Base-by-base conservation (phyloP, 2,113 vertebrate genomes). In the Pristiophorus japonicus region DNA sequence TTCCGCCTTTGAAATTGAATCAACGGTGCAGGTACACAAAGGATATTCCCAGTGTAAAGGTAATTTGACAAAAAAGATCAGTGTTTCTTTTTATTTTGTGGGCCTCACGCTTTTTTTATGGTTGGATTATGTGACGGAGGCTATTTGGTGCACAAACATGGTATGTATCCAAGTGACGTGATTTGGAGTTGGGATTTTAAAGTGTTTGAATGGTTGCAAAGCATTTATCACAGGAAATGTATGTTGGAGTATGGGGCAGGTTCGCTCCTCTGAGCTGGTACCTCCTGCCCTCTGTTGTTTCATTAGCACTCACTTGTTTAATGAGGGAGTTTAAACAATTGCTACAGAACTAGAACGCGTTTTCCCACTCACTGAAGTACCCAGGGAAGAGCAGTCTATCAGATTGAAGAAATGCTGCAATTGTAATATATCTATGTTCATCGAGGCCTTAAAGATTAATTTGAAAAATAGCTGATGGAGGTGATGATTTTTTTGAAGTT, bases 21-120 rank as follows among this genome's bases (percentile, higher is more conserved):
- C 96, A 94, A 97, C 97, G 4, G 95, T 97, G 87, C 95, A 65
- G 66, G 96, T 78, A 51, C 81, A 96, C 95, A 96, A 95, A 96
- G 96, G 88, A 95, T 95, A 96, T 95, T 96, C 92, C 75, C 97
- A 96, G 1, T 98, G 98, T 97, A 96, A 96, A 97, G 97, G 97
- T 98, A 97, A 73, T 92, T 47, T 47, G 92, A 55, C 51, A 2
- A 47, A 67, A 45, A 70, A 11, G 30, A 59, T 59, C 5, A 70
- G 0, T 59, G 3, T 62, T 62, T 59, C 12, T 18, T 38, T 59
- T n/a, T 62, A 38, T 22, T 38, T 51, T 90, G 27, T 0, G 88
- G 4, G 55, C 42, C n/a, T 63, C n/a, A n/a, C n/a, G 59, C 88
- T 8, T n/a, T 63, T 91, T 59, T 62, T 62, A 38, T 22, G 14